These are phyloP conservation scores for Boloria euphrosyne DNA, from an alignment of 2,888 invertebrate species.

Conservation along the genomic window DNA sequence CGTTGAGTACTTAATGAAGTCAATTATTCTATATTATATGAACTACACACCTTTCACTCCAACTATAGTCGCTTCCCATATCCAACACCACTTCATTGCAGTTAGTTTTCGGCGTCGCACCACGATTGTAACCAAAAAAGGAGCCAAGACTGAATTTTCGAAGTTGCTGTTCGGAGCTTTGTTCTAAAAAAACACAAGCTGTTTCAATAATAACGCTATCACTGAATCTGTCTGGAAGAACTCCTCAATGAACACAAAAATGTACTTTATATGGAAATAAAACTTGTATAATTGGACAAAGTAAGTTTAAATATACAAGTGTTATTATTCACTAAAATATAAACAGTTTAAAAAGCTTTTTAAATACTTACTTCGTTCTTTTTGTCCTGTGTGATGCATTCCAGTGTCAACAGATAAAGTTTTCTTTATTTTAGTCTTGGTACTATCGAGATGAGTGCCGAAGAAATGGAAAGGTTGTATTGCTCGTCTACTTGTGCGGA, in stretches of 20 bases:
- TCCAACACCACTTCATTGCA: slow-evolving; percentile 73
- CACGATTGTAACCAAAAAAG: slow-evolving; percentile 68
- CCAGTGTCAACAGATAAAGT: slow-evolving; percentile 78
- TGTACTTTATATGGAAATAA: too few relatives aligned
- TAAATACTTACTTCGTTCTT: slow-evolving; percentile 60
- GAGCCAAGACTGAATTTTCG: slow-evolving; percentile 78
- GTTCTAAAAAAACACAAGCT: slow-evolving; percentile 33
- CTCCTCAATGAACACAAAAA: too few relatives aligned
- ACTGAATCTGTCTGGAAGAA: too few relatives aligned
- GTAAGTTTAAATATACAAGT: too few relatives aligned
- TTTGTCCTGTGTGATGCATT: slow-evolving; percentile 78
- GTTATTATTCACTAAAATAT: neutral
- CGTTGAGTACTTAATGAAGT: neutral
- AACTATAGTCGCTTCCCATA: slow-evolving; percentile 74
- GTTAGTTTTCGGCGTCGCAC: slow-evolving; percentile 54
- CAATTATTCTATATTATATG: neutral
- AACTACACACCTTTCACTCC: slow-evolving; percentile 68
- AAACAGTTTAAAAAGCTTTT: too few relatives aligned
- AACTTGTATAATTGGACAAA: too few relatives aligned
- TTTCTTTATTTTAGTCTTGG: slow-evolving; percentile 76
- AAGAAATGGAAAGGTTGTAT: slow-evolving; percentile 74
- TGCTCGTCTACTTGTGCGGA: slow-evolving; percentile 58
- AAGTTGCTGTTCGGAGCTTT: slow-evolving; percentile 58
- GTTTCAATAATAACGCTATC: too few relatives aligned
- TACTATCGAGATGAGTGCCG: slow-evolving; percentile 71